phyloP scores from a whole-genome alignment of 2,888 invertebrate genomes.

The Deilephila elpenor region DNA sequence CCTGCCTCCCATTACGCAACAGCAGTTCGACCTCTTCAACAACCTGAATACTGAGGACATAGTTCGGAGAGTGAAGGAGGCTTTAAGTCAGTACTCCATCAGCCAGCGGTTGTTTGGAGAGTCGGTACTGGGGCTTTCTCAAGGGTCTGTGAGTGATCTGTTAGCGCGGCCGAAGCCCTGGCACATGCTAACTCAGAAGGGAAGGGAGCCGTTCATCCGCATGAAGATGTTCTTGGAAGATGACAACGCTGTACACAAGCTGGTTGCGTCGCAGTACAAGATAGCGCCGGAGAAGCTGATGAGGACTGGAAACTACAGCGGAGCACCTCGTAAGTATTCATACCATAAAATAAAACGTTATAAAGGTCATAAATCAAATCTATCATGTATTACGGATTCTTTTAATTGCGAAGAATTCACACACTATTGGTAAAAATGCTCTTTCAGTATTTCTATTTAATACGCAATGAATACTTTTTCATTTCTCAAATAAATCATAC shows the following conservation, averaged over 20 bases:
- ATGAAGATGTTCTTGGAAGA: slow-evolving; percentile 99
- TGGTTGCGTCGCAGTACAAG: slow-evolving; percentile 98
- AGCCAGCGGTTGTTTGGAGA: slow-evolving; percentile 99
- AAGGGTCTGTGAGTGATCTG: slow-evolving; percentile 98
- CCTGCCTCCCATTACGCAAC: slow-evolving; percentile 98
- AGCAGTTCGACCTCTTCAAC: slow-evolving; percentile 99
- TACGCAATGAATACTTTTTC: too few relatives aligned
- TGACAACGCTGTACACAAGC: slow-evolving; percentile 96
- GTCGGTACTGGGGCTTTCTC: slow-evolving; percentile 97
- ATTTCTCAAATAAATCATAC: too few relatives aligned
- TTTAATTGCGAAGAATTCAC: too few relatives aligned
- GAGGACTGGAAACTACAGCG: slow-evolving; percentile 97
- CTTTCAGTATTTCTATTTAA: background rate
- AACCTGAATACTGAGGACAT: slow-evolving; percentile 99
- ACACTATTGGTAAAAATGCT: too few relatives aligned
- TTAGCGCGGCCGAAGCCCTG: slow-evolving; percentile 99
- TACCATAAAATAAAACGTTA: too few relatives aligned
- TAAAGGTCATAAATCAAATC: too few relatives aligned
- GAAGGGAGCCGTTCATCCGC: slow-evolving; percentile 97
- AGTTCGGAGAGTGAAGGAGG: slow-evolving; percentile 97
- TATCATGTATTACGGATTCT: too few relatives aligned
- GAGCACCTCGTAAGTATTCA: slow-evolving; percentile 88
- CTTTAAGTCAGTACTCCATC: slow-evolving; percentile 97
- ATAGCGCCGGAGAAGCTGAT: slow-evolving; percentile 98
- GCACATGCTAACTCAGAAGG: slow-evolving; percentile 99